Percentiles rank a stretch among this genome's conserved stretches.
Evolutionary conservation across 2,113 vertebrate genomes (phyloP).

Genomic region (Tychaedon coryphoeus): DNA sequence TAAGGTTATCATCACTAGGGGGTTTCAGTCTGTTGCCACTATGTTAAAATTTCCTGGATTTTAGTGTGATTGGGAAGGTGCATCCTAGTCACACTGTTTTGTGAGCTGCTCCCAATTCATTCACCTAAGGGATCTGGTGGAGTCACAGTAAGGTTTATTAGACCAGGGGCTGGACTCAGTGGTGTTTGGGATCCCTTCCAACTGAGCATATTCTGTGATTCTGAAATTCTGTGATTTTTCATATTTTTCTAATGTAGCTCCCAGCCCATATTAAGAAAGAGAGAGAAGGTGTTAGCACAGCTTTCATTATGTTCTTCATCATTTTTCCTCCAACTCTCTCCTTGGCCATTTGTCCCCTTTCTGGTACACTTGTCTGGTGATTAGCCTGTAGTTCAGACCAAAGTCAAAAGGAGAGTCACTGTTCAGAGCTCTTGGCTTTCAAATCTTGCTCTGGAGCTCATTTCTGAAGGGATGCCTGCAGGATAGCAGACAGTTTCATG

Average conservation of each 20-base stretch:
- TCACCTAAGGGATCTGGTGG: background rate
- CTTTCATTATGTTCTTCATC: background rate
- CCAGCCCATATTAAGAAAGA: background rate
- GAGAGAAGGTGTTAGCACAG: background rate
- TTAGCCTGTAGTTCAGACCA: background rate
- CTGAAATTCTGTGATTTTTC: background rate
- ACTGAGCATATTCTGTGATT: background rate
- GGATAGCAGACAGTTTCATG: background rate
- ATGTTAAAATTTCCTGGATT: background rate
- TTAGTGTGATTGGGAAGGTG: background rate
- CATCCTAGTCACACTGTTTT: background rate
- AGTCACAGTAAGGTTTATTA: background rate
- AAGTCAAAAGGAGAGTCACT: background rate
- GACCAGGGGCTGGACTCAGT: rapidly evolving
- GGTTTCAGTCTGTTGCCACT: background rate
- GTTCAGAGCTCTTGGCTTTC: background rate
- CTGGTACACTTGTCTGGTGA: background rate
- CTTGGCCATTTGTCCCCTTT: background rate
- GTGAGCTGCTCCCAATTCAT: background rate
- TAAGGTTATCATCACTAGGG: rapidly evolving
- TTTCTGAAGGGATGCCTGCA: background rate
- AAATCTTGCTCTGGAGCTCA: background rate
- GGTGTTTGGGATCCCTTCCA: background rate
- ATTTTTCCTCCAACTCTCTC: background rate
- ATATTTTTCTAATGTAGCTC: background rate